phyloP scores from a whole-genome alignment of 2,888 invertebrate species.

The Sisyra terminalis region DNA sequence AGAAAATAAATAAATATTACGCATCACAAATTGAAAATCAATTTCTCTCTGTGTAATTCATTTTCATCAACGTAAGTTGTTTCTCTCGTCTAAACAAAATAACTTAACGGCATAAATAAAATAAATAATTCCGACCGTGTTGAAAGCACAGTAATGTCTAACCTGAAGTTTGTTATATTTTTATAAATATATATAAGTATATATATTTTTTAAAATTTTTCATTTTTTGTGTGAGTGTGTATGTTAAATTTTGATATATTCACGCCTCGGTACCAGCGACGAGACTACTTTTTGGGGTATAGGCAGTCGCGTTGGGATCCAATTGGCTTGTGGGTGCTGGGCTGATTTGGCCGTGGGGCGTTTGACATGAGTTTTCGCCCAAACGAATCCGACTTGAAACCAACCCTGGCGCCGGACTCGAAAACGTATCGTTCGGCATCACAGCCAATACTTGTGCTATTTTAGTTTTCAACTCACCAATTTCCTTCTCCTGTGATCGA shows the following conservation, averaged over 20 bases:
- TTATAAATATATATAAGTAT: no score
- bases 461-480: constrained; percentile 77
- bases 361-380: constrained; percentile 24
- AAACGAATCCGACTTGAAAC: constrained; percentile 44
- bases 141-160: no score
- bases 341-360: constrained; percentile 17
- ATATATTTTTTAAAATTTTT: no score
- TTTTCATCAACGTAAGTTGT: no score
- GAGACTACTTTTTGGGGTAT: constrained; percentile 65
- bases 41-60: no score
- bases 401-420: constrained; percentile 31
- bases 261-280: constrained; percentile 40
- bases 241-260: constrained; percentile 12
- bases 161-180: no score
- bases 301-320: constrained; percentile 83
- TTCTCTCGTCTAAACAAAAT: no score
- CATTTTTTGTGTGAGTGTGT: no score
- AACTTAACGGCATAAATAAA: no score
- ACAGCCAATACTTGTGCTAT: constrained; percentile 88
- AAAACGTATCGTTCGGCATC: constrained; percentile 61
- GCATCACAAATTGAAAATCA: no score
- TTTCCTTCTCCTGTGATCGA: constrained; percentile 75
- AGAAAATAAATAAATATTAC: no score
- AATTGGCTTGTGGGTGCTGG: constrained; percentile 31
- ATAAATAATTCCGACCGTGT: no score